These are phyloP conservation scores for Dendrocincla fuliginosa DNA, from an alignment of 2,797 vertebrate species.

Conservation along the genomic window DNA sequence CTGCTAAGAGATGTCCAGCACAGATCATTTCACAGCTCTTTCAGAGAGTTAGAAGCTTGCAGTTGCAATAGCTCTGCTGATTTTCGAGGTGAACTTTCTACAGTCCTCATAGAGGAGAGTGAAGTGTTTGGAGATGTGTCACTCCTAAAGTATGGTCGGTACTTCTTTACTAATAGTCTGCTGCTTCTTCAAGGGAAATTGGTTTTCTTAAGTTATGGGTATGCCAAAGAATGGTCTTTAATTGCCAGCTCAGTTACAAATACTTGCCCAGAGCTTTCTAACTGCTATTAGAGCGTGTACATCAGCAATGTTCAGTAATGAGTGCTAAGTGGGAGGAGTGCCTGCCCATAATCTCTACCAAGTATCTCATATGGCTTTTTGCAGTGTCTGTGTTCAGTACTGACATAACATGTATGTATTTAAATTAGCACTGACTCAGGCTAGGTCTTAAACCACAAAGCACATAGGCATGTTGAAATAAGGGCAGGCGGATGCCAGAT, in stretches of 20 bases:
- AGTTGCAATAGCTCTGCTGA: not conserved
- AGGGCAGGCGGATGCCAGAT: not conserved
- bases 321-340: not conserved
- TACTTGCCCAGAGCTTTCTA: not conserved
- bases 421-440: not conserved
- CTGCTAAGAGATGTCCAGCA: not conserved
- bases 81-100: not conserved
- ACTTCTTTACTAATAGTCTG: not conserved
- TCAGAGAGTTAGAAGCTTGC: not conserved
- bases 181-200: not conserved
- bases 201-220: not conserved
- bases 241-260: not conserved
- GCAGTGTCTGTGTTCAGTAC: not conserved
- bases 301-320: not conserved
- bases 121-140: not conserved
- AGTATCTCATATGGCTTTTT: slow-evolving; percentile 4
- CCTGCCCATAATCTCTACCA: not conserved
- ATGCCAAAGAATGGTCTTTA: not conserved
- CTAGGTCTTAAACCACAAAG: not conserved
- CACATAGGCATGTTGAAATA: slow-evolving; percentile 1
- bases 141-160: not conserved
- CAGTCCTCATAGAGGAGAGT: not conserved
- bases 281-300: not conserved
- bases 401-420: not conserved
- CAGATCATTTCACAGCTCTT: not conserved